These are phyloP conservation scores for Coregonus ussuriensis DNA, from an alignment of 2,797 vertebrate species.

Conservation along the genomic window DNA sequence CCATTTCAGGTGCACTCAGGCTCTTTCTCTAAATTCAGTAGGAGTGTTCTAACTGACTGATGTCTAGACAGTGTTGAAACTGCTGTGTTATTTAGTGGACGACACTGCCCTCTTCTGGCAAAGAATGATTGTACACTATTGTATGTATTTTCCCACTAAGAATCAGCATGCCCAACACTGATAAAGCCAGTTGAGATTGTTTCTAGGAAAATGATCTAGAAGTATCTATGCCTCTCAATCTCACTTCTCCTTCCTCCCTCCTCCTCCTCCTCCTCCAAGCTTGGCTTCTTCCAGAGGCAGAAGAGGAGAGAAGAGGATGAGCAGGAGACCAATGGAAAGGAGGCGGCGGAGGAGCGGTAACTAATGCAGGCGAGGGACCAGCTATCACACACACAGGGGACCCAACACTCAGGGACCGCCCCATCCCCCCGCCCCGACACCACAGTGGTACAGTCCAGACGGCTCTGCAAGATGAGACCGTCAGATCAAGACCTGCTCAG, in stretches of 20 bases:
- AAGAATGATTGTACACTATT: slow-evolving; percentile 2
- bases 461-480: slow-evolving; percentile 31
- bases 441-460: slow-evolving; percentile 44
- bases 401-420: slow-evolving; percentile 80
- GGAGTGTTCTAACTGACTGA: background rate
- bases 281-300: slow-evolving; percentile 92
- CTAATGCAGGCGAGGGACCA: slow-evolving; percentile 73
- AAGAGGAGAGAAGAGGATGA: slow-evolving; percentile 75
- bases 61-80: background rate
- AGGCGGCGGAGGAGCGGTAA: slow-evolving; percentile 81
- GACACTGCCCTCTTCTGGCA: background rate
- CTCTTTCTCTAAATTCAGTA: background rate
- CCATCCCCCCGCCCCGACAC: slow-evolving; percentile 44
- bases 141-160: background rate
- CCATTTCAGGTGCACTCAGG: background rate
- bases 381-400: slow-evolving; percentile 66
- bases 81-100: background rate
- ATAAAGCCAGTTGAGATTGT: too few species aligned
- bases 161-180: background rate
- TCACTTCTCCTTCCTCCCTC: slow-evolving; percentile 6
- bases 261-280: slow-evolving; percentile 68
- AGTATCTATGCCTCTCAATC: background rate
- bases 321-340: slow-evolving; percentile 77
- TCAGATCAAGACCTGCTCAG: slow-evolving; percentile 58
- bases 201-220: background rate